Conservation (phyloP, 1,140 invertebrate species). For the Drosophila pallidifrons region DNA sequence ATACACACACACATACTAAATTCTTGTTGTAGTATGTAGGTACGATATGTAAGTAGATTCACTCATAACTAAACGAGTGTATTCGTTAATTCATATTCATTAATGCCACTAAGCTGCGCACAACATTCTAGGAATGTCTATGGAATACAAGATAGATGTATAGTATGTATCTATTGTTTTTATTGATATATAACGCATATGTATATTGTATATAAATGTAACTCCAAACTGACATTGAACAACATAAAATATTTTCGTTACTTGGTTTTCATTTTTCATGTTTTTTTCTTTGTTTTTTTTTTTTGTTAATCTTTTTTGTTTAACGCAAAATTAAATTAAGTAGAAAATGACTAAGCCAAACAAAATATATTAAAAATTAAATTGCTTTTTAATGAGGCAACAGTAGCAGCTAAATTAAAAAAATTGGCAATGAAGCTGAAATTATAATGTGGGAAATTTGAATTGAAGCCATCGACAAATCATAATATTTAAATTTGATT, state of each 20-base stretch:
- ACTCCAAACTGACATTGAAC: constrained; percentile 85
- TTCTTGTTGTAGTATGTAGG: not conserved
- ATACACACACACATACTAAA: constrained; percentile 18
- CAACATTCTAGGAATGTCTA: constrained; percentile 73
- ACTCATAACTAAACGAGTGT: constrained; percentile 32
- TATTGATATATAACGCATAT: constrained; percentile 73
- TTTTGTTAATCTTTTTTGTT: constrained; percentile 48
- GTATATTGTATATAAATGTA: constrained; percentile 80
- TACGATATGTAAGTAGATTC: constrained; percentile 23
- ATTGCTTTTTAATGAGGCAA: constrained; percentile 55
- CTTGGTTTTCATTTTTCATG: constrained; percentile 45
- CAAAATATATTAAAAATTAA: constrained; percentile 55
- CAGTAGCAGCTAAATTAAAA: constrained; percentile 45
- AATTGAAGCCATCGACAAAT: constrained; percentile 3
- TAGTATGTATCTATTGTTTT: constrained; percentile 33
- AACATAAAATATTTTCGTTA: constrained; percentile 84
- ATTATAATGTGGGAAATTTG: not conserved
- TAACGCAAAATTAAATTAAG: constrained; percentile 39
- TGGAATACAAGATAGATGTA: constrained; percentile 30
- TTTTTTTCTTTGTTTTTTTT: constrained; percentile 44
- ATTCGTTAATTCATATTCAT: constrained; percentile 39
- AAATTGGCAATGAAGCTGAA: constrained; percentile 36
- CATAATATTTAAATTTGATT: not conserved
- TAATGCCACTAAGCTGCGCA: constrained; percentile 60
- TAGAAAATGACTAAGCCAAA: constrained; percentile 65